These are phyloP conservation scores for Monarcha castaneiventris DNA, from an alignment of 2,113 vertebrate genomes.

Conservation along the genomic window DNA sequence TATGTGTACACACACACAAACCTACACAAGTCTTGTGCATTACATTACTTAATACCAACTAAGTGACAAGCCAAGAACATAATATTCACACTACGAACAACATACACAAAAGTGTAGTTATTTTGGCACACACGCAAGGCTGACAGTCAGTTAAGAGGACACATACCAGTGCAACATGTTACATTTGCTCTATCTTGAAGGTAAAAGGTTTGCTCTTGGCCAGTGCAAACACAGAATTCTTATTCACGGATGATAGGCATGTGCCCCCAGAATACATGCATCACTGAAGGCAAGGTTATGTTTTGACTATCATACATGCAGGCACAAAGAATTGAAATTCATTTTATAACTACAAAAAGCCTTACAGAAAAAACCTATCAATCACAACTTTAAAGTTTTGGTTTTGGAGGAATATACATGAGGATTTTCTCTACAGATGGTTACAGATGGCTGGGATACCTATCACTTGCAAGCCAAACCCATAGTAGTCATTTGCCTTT, in stretches of 20 bases:
- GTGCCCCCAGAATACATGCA: not conserved
- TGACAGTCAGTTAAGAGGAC: not conserved
- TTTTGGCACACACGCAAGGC: not conserved
- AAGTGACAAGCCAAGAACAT: not conserved
- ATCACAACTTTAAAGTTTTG: not conserved
- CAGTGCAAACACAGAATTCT: not conserved
- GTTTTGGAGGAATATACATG: not conserved
- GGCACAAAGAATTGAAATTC: not conserved
- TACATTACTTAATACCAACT: not conserved
- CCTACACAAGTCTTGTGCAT: not conserved
- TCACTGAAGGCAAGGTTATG: not conserved
- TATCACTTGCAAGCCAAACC: not conserved
- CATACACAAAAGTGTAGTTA: not conserved
- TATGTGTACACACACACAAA: not conserved
- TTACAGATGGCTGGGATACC: not conserved
- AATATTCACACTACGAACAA: not conserved
- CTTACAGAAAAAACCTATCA: not conserved
- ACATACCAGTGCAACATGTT: not conserved
- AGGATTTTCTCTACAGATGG: not conserved
- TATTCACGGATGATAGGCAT: not conserved
- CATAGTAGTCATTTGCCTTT: not conserved
- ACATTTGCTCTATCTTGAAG: not conserved
- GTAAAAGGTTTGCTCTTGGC: not conserved
- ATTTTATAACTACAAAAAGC: not conserved
- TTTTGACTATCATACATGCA: constrained; percentile 1